These are phyloP conservation scores for Chloroceryle aenea DNA, from an alignment of 2,113 vertebrate genomes.

Conservation along the genomic window DNA sequence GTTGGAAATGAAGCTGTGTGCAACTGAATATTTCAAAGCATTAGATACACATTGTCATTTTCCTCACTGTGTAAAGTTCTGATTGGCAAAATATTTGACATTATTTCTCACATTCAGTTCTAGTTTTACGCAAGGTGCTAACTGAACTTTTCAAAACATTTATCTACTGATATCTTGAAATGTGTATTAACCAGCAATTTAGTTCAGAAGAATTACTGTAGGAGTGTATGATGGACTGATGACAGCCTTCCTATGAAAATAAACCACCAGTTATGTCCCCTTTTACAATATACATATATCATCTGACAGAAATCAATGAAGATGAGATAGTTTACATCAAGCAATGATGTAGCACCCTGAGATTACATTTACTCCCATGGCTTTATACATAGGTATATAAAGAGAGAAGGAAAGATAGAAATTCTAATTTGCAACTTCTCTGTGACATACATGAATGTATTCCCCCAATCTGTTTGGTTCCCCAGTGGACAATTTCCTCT, in stretches of 20 bases:
- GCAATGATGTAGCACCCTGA: not conserved
- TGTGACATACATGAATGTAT: not conserved
- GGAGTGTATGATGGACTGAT: not conserved
- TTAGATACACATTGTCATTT: not conserved
- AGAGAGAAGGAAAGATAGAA: not conserved
- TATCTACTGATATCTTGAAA: not conserved
- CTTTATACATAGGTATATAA: not conserved
- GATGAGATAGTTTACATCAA: not conserved
- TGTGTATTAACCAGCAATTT: not conserved
- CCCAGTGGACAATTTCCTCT: not conserved
- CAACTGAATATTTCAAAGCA: not conserved
- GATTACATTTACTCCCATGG: not conserved
- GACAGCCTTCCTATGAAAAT: not conserved
- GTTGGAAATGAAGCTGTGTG: not conserved
- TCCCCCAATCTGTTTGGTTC: not conserved
- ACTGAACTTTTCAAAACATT: slow-evolving; percentile 43
- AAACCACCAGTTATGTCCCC: not conserved
- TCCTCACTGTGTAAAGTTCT: not conserved
- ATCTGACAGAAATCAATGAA: not conserved
- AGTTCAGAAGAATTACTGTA: not conserved
- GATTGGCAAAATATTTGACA: slow-evolving; percentile 26
- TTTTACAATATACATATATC: not conserved
- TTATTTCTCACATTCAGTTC: not conserved
- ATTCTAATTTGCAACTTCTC: not conserved
- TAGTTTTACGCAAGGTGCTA: not conserved